Percentiles rank a stretch among this genome's conserved stretches.
These are phyloP conservation scores for Chiloscyllium punctatum DNA, from an alignment of 2,797 vertebrate species.

Conservation along the genomic window DNA sequence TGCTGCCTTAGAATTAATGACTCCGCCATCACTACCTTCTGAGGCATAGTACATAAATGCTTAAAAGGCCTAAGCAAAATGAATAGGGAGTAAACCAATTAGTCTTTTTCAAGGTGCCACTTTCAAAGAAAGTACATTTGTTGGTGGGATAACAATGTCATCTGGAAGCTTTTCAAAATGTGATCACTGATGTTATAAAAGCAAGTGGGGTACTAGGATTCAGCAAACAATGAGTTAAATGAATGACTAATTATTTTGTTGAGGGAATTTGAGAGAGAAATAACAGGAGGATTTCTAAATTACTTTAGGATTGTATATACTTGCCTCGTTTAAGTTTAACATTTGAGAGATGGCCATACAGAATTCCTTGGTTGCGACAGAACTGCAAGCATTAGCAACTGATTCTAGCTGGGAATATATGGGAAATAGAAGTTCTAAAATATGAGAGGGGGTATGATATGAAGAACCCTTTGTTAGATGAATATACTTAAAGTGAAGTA, in stretches of 20 bases:
- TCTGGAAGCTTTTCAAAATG: neutral
- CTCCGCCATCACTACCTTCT: too few species aligned
- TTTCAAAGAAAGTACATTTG: neutral
- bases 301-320: neutral
- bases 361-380: neutral
- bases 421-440: neutral
- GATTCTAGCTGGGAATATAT: neutral
- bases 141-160: neutral
- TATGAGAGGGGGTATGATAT: neutral
- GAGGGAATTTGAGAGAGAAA: neutral
- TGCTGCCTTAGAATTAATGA: too few species aligned
- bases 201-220: neutral
- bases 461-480: neutral
- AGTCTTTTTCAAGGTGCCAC: neutral
- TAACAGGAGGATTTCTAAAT: neutral
- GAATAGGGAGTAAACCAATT: neutral
- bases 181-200: neutral
- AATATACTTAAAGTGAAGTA: neutral
- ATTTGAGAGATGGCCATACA: neutral
- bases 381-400: neutral
- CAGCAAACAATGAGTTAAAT: neutral
- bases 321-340: neutral
- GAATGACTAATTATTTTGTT: neutral
- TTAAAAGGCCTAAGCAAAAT: neutral
- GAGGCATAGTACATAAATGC: neutral